These are phyloP conservation scores for Aporophyla lueneburgensis DNA, from an alignment of 2,888 invertebrate species.

Conservation along the genomic window DNA sequence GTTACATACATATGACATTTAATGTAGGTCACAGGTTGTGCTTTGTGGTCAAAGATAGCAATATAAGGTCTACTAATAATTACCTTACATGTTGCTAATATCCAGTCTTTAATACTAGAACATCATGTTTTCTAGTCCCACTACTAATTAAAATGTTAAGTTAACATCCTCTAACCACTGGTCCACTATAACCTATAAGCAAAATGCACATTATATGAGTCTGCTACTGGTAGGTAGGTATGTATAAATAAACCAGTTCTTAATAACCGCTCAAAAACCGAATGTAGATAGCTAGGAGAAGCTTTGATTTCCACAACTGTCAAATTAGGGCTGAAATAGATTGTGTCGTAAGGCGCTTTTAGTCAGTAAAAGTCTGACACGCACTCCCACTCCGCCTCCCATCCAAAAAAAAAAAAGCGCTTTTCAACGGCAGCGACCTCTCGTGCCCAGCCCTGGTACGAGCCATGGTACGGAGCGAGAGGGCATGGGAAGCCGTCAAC, in stretches of 20 bases:
- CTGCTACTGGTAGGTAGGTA: too few species aligned
- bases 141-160: slow-evolving; percentile 43
- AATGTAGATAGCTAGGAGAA: too few species aligned
- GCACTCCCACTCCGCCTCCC: too few species aligned
- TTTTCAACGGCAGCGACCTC: too few species aligned
- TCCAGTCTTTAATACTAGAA: slow-evolving; percentile 39
- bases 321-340: too few species aligned
- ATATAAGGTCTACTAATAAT: slow-evolving; percentile 30
- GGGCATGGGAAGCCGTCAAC: too few species aligned
- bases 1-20: slow-evolving; percentile 24
- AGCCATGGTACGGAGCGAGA: too few species aligned
- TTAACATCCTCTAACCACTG: slow-evolving; percentile 20
- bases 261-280: background rate
- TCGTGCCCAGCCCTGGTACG: too few species aligned
- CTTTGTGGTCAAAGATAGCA: slow-evolving; percentile 31
- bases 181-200: slow-evolving; percentile 3
- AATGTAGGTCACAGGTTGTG: slow-evolving; percentile 42
- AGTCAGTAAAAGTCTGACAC: too few species aligned
- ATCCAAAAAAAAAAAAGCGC: too few species aligned
- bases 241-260: background rate
- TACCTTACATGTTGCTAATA: slow-evolving; percentile 38
- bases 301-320: background rate
- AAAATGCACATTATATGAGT: background rate
- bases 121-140: slow-evolving; percentile 27
- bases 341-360: too few species aligned